These are phyloP conservation scores for Mustela lutreola DNA, from an alignment of 2,113 vertebrate genomes.

Conservation along the genomic window DNA sequence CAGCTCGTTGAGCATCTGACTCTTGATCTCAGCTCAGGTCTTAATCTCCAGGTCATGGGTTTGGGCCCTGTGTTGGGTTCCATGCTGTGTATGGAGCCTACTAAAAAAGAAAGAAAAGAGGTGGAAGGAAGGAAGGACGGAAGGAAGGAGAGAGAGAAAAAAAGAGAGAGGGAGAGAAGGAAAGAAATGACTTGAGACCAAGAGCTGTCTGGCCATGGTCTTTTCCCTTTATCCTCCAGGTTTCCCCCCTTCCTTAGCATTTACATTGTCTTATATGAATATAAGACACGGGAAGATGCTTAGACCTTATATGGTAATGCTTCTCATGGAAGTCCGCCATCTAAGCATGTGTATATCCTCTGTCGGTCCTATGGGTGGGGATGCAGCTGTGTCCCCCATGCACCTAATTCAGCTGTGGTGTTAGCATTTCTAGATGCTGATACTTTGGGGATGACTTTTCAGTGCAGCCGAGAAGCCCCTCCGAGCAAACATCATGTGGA, in stretches of 20 bases:
- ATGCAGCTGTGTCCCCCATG: background rate
- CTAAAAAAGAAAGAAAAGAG: background rate
- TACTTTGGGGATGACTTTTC: background rate
- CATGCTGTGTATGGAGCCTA: background rate
- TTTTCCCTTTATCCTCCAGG: background rate
- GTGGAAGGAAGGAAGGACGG: too few species aligned
- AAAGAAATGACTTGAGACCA: background rate
- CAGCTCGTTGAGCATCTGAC: background rate
- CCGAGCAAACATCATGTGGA: background rate
- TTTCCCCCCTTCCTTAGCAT: background rate
- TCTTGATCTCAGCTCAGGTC: background rate
- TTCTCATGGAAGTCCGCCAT: accelerated
- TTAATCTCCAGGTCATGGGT: background rate
- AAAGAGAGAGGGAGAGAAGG: too few species aligned
- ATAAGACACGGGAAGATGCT: background rate
- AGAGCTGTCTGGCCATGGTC: background rate
- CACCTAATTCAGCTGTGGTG: background rate
- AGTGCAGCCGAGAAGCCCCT: background rate
- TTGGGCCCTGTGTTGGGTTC: background rate
- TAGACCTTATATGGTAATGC: too few species aligned
- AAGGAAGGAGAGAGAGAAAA: too few species aligned
- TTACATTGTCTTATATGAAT: background rate
- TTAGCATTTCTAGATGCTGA: background rate
- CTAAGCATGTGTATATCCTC: background rate
- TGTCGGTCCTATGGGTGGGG: background rate